Conservation (phyloP, 2,113 vertebrate species). For the Amia ocellicauda region DNA sequence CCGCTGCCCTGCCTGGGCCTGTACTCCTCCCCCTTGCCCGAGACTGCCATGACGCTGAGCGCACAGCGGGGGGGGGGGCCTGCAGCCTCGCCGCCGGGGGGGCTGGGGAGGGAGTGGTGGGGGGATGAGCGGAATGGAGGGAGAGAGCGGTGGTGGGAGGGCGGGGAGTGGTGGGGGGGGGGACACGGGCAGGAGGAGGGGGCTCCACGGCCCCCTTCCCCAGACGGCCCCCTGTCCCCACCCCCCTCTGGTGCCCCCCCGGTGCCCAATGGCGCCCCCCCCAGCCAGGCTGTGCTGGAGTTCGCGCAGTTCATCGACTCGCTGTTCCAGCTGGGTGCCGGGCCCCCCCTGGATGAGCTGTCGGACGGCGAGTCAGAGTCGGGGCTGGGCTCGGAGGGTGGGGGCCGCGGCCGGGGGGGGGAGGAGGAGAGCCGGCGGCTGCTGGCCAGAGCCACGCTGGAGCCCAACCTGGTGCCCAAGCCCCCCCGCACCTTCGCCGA, state of each 20-base stretch:
- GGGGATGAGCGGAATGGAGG: not conserved
- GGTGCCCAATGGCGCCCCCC: conserved; percentile 82
- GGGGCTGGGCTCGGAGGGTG: conserved; percentile 63
- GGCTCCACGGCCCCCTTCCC: conserved; percentile 21
- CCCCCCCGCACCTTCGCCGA: conserved; percentile 90
- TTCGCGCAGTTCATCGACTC: conserved; percentile 97
- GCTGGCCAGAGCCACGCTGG: conserved; percentile 86
- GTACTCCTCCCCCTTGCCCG: too few relatives aligned
- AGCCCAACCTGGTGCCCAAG: conserved; percentile 94
- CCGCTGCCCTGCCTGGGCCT: too few relatives aligned
- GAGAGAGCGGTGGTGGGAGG: not conserved
- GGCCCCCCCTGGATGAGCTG: conserved; percentile 89
- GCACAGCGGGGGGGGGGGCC: too few relatives aligned
- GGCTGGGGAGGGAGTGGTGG: too few relatives aligned
- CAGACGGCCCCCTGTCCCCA: conserved; percentile 29
- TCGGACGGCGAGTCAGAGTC: conserved; percentile 72
- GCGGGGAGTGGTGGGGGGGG: not conserved
- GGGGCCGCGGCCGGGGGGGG: conserved; percentile 78
- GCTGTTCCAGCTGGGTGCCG: conserved; percentile 91
- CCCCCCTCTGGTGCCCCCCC: conserved; percentile 48
- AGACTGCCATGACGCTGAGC: too few relatives aligned
- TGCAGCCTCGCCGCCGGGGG: too few relatives aligned
- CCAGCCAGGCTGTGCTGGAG: conserved; percentile 94
- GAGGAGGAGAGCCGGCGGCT: conserved; percentile 78
- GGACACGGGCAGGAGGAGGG: conserved; percentile 12